Evolutionary conservation across 2,797 vertebrate species (phyloP).

Genomic region (Zenarchopterus dispar): DNA sequence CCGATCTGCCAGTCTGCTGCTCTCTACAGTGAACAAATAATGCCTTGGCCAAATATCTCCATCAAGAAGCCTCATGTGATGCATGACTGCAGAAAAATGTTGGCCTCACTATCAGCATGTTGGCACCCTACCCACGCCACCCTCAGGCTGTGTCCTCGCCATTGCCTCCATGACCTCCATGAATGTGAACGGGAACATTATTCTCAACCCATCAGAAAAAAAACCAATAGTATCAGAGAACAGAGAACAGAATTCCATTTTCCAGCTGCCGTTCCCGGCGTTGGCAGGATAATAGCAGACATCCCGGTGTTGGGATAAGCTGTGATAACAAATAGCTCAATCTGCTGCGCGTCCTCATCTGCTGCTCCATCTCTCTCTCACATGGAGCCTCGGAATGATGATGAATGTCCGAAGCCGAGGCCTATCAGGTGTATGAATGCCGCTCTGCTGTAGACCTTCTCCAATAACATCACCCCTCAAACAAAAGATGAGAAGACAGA

Average conservation of each 20-base stretch:
- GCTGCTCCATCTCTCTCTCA: constrained; percentile 48
- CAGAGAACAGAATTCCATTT: constrained; percentile 70
- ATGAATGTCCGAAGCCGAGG: constrained; percentile 51
- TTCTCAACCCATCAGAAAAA: constrained; percentile 31
- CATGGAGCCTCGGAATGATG: constrained; percentile 53
- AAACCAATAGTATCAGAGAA: constrained; percentile 56
- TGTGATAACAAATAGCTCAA: constrained; percentile 77
- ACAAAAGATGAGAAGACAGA: constrained; percentile 14
- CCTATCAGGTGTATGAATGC: constrained; percentile 28
- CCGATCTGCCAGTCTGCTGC: constrained; percentile 19
- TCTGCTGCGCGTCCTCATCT: constrained; percentile 68
- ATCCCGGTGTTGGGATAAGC: constrained; percentile 69
- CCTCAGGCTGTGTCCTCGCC: constrained; percentile 36
- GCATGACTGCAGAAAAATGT: constrained; percentile 65
- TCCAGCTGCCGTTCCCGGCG: constrained; percentile 67
- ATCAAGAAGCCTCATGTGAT: constrained; percentile 59
- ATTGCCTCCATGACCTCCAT: constrained; percentile 45
- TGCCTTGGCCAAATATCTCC: constrained; percentile 53
- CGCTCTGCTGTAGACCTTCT: constrained; percentile 10
- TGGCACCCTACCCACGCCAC: constrained; percentile 44
- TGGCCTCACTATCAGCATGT: constrained; percentile 71
- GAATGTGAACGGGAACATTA: constrained; percentile 42
- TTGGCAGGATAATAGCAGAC: constrained; percentile 68
- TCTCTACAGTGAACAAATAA: constrained; percentile 67
- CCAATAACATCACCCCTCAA: constrained; percentile 2